These are phyloP conservation scores for Ardeotis arabs DNA, from an alignment of 2,113 vertebrate species.

Conservation along the genomic window DNA sequence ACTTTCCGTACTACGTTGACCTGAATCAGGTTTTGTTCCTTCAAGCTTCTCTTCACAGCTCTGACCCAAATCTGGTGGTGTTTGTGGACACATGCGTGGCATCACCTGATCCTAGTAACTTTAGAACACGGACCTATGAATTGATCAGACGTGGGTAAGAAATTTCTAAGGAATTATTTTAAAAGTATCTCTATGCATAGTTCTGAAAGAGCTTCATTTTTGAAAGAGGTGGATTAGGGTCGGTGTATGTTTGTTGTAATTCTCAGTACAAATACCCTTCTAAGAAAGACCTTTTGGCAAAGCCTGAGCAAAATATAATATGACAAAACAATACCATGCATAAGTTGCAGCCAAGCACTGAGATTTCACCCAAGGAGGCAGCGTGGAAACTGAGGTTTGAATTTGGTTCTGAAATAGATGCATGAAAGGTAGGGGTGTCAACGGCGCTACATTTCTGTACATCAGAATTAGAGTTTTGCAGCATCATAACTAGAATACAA, in stretches of 20 bases:
- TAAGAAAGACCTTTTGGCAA: not conserved
- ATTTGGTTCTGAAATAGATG: not conserved
- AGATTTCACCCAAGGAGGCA: not conserved
- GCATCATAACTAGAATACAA: not conserved
- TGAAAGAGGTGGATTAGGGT: not conserved
- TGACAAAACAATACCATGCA: not conserved
- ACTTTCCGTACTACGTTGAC: constrained; percentile 66
- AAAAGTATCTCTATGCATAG: not conserved
- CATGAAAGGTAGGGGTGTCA: not conserved
- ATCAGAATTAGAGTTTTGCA: not conserved
- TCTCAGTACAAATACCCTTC: not conserved
- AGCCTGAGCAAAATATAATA: not conserved
- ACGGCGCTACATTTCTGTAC: fast-evolving
- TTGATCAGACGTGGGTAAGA: constrained; percentile 75
- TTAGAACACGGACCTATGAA: constrained; percentile 48
- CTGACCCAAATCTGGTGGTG: constrained; percentile 52
- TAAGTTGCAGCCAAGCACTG: not conserved
- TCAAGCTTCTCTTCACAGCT: constrained; percentile 66
- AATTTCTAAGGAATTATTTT: not conserved
- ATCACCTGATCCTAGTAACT: constrained; percentile 52
- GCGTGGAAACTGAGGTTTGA: not conserved
- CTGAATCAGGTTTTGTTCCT: constrained; percentile 70
- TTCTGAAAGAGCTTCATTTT: not conserved
- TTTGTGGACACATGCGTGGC: constrained; percentile 77
- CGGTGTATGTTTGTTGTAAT: not conserved